Percentiles rank a stretch among this genome's conserved stretches.
Conservation (phyloP, 2,113 vertebrate species). For the Zosterops borbonicus region DNA sequence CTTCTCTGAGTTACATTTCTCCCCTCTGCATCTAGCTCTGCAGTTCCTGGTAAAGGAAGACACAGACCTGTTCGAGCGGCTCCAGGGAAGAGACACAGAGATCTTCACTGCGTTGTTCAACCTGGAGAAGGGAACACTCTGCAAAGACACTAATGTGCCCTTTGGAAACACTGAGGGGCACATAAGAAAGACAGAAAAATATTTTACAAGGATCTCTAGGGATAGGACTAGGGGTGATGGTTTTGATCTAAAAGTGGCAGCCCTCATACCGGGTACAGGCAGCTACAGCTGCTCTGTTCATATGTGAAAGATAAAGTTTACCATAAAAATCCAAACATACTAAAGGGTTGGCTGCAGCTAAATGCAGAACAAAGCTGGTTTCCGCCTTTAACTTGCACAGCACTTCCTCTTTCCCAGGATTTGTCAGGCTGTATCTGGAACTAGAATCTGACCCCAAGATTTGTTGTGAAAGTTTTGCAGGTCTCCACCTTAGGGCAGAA, state of each 20-base stretch:
- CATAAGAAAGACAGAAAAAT: not conserved
- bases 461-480: not conserved
- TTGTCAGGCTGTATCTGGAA: not conserved
- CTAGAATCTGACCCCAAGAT: not conserved
- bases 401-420: not conserved
- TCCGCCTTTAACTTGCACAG: not conserved
- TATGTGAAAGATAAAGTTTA: not conserved
- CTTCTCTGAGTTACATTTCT: not conserved
- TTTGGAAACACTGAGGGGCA: not conserved
- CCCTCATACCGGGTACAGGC: not conserved
- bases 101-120: not conserved
- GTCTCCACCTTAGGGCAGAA: not conserved
- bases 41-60: rapidly evolving
- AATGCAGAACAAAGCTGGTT: not conserved
- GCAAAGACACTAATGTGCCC: not conserved
- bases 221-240: not conserved
- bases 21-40: rapidly evolving
- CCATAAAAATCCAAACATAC: not conserved
- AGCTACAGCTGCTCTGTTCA: rapidly evolving
- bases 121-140: not conserved
- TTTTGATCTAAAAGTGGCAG: not conserved
- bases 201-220: not conserved
- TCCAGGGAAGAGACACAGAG: not conserved
- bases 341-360: not conserved
- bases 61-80: not conserved